A percentile compares a stretch with the other conserved stretches of the same genome.
Evolutionary conservation across 2,113 vertebrate species (phyloP).

Genomic region (Mastomys coucha): DNA sequence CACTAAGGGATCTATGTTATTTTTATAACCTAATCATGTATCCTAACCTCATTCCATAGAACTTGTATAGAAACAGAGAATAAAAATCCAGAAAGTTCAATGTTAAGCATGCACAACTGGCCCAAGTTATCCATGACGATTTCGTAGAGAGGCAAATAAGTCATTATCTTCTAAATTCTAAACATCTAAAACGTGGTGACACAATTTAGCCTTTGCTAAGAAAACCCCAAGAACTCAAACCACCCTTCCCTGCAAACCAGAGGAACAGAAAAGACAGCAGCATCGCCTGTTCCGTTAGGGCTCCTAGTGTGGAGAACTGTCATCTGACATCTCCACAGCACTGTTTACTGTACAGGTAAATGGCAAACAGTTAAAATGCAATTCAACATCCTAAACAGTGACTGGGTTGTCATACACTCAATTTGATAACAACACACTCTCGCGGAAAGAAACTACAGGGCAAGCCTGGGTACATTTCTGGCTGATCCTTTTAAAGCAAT

Average conservation of each 20-base stretch:
- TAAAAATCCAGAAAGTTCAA: constrained; percentile 66
- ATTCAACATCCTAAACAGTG: constrained; percentile 49
- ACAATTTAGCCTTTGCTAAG: constrained; percentile 24
- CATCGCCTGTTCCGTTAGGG: neutral
- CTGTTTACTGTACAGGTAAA: constrained; percentile 53
- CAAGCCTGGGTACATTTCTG: neutral
- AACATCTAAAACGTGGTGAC: neutral
- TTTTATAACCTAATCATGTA: constrained; percentile 69
- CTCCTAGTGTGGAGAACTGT: constrained; percentile 23
- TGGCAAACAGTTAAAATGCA: constrained; percentile 54
- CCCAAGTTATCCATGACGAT: constrained; percentile 64
- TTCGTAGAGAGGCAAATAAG: constrained; percentile 58
- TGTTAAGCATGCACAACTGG: constrained; percentile 72
- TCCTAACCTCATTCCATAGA: constrained; percentile 57
- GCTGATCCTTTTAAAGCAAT: constrained; percentile 9
- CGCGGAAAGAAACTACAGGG: constrained; percentile 13
- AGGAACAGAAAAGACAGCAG: neutral
- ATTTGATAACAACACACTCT: constrained; percentile 39
- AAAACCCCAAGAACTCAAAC: constrained; percentile 1
- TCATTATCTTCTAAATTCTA: constrained; percentile 11
- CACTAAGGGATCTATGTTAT: constrained; percentile 54
- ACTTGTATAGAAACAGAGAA: constrained; percentile 67
- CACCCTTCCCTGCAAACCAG: neutral
- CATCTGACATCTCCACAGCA: neutral
- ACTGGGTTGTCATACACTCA: neutral